These are phyloP conservation scores for Apogon talboti DNA, from an alignment of 2,797 vertebrate genomes.

Conservation along the genomic window DNA sequence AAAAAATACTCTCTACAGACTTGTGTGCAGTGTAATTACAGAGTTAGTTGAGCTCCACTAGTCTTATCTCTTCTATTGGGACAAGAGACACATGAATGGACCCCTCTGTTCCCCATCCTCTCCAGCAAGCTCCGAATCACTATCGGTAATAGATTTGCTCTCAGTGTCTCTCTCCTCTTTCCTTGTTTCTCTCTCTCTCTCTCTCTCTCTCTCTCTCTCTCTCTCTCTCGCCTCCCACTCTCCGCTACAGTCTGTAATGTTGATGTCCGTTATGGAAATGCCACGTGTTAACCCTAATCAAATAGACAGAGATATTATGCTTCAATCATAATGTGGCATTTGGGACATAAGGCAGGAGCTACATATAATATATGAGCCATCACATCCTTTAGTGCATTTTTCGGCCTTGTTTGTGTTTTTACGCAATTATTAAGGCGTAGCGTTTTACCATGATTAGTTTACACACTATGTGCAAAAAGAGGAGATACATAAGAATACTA, in stretches of 20 bases:
- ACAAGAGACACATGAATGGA: slow-evolving; percentile 74
- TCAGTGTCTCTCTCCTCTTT: slow-evolving; percentile 31
- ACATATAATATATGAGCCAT: slow-evolving; percentile 7
- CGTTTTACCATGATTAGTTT: neutral
- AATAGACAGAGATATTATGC: neutral
- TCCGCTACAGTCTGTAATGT: slow-evolving; percentile 15
- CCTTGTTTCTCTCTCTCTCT: slow-evolving; percentile 13
- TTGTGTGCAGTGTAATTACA: slow-evolving; percentile 74
- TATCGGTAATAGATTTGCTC: slow-evolving; percentile 71
- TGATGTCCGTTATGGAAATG: slow-evolving; percentile 10
- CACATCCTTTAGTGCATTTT: slow-evolving; percentile 11
- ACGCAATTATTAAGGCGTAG: slow-evolving; percentile 1
- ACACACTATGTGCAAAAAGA: neutral
- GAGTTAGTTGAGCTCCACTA: slow-evolving; percentile 67
- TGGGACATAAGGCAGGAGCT: neutral
- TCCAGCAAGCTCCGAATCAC: slow-evolving; percentile 63
- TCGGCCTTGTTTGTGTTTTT: neutral
- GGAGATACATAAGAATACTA: neutral
- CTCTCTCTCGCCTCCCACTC: neutral
- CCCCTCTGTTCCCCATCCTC: slow-evolving; percentile 65
- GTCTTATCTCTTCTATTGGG: slow-evolving; percentile 75
- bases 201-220: slow-evolving; percentile 13
- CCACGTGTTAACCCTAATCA: slow-evolving; percentile 2
- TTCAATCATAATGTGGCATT: slow-evolving; percentile 1
- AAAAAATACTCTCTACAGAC: slow-evolving; percentile 28